A percentile compares a stretch with the other conserved stretches of the same genome.
Conservation (phyloP, 1,140 invertebrate genomes). For the Solen grandis region DNA sequence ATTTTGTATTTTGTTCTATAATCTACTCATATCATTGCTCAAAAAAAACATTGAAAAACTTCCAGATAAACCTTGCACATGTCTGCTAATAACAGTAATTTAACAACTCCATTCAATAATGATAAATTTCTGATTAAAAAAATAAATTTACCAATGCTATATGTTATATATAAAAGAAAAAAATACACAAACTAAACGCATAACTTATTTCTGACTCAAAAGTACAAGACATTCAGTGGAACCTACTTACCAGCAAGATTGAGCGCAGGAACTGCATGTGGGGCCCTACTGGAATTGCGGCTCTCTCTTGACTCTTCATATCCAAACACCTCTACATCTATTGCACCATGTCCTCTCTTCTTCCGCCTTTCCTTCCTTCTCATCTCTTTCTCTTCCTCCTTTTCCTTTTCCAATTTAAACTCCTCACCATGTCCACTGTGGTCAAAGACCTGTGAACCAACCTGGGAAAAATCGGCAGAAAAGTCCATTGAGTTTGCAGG, state of each 20-base stretch:
- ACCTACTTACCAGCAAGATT: conserved; percentile 50
- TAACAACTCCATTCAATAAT: too few relatives aligned
- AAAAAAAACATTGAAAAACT: too few relatives aligned
- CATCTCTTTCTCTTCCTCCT: conserved; percentile 1
- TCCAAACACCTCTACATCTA: conserved; percentile 58
- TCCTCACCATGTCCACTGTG: conserved; percentile 9
- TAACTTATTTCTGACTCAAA: neutral
- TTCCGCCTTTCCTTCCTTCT: conserved; percentile 37
- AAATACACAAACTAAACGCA: neutral
- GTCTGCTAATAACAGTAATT: too few relatives aligned
- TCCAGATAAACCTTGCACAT: too few relatives aligned
- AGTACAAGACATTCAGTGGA: too few relatives aligned
- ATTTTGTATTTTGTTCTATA: too few relatives aligned
- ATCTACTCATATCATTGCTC: too few relatives aligned
- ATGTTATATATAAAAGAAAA: too few relatives aligned
- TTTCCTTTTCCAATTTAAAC: conserved; percentile 18
- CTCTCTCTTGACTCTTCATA: conserved; percentile 49
- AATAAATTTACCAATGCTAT: too few relatives aligned
- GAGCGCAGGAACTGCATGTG: conserved; percentile 43
- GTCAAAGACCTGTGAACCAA: conserved; percentile 27
- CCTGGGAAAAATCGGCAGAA: conserved; percentile 48
- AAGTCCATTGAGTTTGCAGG: conserved; percentile 51
- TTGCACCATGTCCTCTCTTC: conserved; percentile 51
- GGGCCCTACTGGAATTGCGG: conserved; percentile 43
- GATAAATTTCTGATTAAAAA: too few relatives aligned